Evolutionary conservation across 2,888 invertebrate genomes (phyloP).

Genomic region (Tipula unca): DNA sequence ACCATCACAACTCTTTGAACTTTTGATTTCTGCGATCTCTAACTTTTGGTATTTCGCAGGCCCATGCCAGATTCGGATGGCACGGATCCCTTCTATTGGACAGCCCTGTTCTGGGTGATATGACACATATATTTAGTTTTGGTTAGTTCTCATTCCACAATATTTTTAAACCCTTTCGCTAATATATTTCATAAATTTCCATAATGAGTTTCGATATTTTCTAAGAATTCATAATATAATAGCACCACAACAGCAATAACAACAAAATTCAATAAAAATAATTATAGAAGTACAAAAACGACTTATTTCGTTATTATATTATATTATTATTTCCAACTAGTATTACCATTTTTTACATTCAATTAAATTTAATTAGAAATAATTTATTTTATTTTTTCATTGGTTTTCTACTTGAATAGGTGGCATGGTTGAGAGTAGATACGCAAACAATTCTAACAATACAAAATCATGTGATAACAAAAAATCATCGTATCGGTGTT

Average conservation of each 20-base stretch:
- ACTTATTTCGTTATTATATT: neutral
- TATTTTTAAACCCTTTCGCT: neutral
- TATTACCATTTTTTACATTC: neutral
- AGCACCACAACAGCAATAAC: neutral
- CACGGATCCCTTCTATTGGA: neutral
- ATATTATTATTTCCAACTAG: too few relatives aligned
- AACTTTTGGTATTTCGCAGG: too few relatives aligned
- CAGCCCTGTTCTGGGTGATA: neutral
- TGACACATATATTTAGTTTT: neutral
- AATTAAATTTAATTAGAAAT: conserved; percentile 3
- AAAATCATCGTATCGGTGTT: conserved; percentile 77
- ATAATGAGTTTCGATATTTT: neutral
- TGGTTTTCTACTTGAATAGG: conserved; percentile 44
- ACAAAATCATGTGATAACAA: conserved; percentile 82
- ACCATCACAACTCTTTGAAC: too few relatives aligned
- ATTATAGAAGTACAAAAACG: neutral
- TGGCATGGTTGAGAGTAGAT: conserved; percentile 83
- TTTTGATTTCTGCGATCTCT: too few relatives aligned
- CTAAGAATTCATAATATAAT: neutral
- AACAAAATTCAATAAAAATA: conserved; percentile 1
- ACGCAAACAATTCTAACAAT: conserved; percentile 87
- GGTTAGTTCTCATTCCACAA: neutral
- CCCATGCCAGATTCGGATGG: too few relatives aligned
- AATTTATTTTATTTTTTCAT: neutral
- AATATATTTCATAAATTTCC: neutral